Percentiles rank a stretch among this genome's conserved stretches.
phyloP scores from a whole-genome alignment of 2,113 vertebrate genomes.

The Halichoeres trimaculatus region DNA sequence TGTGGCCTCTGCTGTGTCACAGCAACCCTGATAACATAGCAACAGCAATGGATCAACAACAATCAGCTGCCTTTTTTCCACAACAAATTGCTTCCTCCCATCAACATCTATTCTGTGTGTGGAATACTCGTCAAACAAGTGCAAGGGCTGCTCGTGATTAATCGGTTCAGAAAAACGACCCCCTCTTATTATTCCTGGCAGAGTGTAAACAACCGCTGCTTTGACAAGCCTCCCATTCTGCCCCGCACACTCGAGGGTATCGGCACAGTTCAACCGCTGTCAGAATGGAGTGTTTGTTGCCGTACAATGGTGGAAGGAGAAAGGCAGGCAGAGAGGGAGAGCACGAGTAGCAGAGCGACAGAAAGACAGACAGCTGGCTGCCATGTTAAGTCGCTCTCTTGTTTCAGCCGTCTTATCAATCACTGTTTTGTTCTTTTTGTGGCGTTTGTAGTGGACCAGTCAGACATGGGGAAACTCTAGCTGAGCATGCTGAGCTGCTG shows the following conservation, averaged over 20 bases:
- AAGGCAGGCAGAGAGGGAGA: constrained; percentile 50
- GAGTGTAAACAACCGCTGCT: constrained; percentile 79
- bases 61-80: constrained; percentile 71
- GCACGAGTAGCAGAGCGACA: constrained; percentile 67
- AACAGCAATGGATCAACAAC: constrained; percentile 51
- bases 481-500: constrained; percentile 51
- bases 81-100: constrained; percentile 69
- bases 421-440: constrained; percentile 81
- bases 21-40: constrained; percentile 44
- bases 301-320: constrained; percentile 71
- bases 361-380: constrained; percentile 73
- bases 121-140: constrained; percentile 68
- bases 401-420: constrained; percentile 83
- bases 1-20: constrained; percentile 45
- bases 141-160: constrained; percentile 68
- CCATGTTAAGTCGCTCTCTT: constrained; percentile 75
- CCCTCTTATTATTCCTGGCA: constrained; percentile 72
- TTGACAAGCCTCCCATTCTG: constrained; percentile 76
- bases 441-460: constrained; percentile 72
- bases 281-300: constrained; percentile 78
- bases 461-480: constrained; percentile 70
- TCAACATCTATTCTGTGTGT: constrained; percentile 64
- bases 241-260: constrained; percentile 73
- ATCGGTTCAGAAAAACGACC: constrained; percentile 68
- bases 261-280: constrained; percentile 75